Conservation (phyloP, 2,888 invertebrate species). For the Ennomos fuscantarius region DNA sequence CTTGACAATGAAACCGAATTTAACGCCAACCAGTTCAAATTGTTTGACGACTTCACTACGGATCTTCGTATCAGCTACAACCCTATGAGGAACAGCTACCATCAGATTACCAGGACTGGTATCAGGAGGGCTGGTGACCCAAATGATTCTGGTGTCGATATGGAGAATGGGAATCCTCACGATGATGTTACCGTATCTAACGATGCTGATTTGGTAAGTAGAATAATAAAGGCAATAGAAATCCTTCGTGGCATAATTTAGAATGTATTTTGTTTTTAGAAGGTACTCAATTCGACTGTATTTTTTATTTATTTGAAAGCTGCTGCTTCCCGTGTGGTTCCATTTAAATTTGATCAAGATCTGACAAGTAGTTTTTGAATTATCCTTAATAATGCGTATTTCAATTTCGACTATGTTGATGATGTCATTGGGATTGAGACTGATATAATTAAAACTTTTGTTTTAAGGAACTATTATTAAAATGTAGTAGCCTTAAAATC, state of each 20-base stretch:
- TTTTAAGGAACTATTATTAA: neutral
- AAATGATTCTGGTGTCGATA: slow-evolving; percentile 78
- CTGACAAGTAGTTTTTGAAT: no score
- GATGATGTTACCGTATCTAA: slow-evolving; percentile 67
- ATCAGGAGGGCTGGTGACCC: slow-evolving; percentile 61
- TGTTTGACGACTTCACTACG: slow-evolving; percentile 79
- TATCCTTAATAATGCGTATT: no score
- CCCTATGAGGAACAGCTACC: slow-evolving; percentile 65
- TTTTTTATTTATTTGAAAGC: no score
- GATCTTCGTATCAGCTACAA: slow-evolving; percentile 74
- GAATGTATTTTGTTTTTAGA: neutral
- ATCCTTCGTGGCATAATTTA: neutral
- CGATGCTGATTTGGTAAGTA: slow-evolving; percentile 79
- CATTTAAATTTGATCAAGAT: no score
- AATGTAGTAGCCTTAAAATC: neutral
- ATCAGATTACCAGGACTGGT: slow-evolving; percentile 54
- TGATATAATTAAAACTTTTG: no score
- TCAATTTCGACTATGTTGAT: no score
- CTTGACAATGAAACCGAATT: slow-evolving; percentile 80
- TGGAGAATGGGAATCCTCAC: slow-evolving; percentile 77
- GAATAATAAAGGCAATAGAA: slow-evolving; percentile 8
- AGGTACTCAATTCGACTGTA: no score
- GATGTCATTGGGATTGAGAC: no score
- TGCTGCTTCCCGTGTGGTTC: no score
- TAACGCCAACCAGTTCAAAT: slow-evolving; percentile 80